Base-by-base conservation (phyloP, 2,113 vertebrate species). In the Tragelaphus buxtoni region DNA sequence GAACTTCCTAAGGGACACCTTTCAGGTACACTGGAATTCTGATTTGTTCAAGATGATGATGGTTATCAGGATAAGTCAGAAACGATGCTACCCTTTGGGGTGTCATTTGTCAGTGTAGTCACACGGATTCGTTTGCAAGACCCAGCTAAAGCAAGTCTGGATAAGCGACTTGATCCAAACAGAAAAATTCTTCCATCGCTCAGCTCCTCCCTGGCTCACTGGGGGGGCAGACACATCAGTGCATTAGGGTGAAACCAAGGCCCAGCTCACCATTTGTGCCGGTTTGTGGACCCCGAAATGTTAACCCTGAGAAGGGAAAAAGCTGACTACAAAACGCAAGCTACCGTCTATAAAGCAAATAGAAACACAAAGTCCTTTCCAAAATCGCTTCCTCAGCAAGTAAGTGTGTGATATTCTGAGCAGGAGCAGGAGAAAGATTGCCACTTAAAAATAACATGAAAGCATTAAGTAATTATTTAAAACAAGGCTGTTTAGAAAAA, bases 391-490 rank as follows among this genome's bases (percentile, higher is more conserved):
- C 97, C 65, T 96, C 96, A 96, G 97, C 94, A 92, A 96, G 93
- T 96, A 97, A 97, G 97, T 97, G 80, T 30, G 90, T 58, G 95
- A 97, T 95, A 95, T 86, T 97, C 92, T n/a, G 89, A 94, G 90
- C 74, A 94, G 94, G 94, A 84, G 88, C 80, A 90, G 97, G 93
- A 96, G 98, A 96, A 94, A 98, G 98, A 98, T 98, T 98, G 96
- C 98, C 98, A 97, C 98, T 98, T 98, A 98, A 98, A 98, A 96
- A 98, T 98, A 98, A 98, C 98, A 98, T 97, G 98, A 98, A 99
- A 98, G 98, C 98, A 98, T 98, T 98, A 98, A 98, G 98, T 98
- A 99, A 99, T 99, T 99, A 99, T 98, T 99, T 99, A 99, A 99
- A 99, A 99, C 98, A 98, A 98, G 98, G 97, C 98, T 98, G 98